A percentile compares a stretch with the other conserved stretches of the same genome.
Evolutionary conservation across 2,113 vertebrate genomes (phyloP).

Genomic region (Hemiscyllium ocellatum): DNA sequence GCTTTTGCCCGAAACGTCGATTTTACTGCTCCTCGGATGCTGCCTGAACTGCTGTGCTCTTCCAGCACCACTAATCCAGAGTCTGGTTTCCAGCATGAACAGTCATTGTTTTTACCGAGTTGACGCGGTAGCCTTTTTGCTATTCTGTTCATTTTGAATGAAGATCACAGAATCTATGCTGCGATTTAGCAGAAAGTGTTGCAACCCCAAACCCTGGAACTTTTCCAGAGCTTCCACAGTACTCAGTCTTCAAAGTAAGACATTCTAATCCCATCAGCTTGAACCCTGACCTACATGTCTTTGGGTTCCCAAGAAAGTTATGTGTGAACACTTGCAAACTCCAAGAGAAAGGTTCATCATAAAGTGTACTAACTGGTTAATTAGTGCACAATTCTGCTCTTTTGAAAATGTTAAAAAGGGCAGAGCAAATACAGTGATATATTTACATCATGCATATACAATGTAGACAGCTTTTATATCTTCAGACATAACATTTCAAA

Average conservation of each 20-base stretch:
- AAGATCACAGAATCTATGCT: neutral
- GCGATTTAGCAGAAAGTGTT: neutral
- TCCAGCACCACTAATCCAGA: too few species aligned
- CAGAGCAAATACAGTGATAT: slow-evolving; percentile 13
- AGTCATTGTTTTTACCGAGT: too few species aligned
- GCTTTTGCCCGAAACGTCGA: too few species aligned
- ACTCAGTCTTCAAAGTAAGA: neutral
- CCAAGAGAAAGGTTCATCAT: neutral
- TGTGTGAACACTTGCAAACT: neutral
- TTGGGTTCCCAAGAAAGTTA: neutral
- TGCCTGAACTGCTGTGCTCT: too few species aligned
- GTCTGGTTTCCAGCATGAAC: too few species aligned
- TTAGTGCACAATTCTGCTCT: neutral
- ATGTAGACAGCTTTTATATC: slow-evolving; percentile 36
- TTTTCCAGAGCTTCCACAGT: neutral
- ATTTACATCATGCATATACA: slow-evolving; percentile 34
- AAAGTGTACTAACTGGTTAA: slow-evolving; percentile 10
- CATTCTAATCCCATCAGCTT: neutral
- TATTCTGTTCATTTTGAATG: neutral
- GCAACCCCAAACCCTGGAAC: neutral
- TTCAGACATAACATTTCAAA: slow-evolving; percentile 36
- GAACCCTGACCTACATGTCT: neutral
- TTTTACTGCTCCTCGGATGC: too few species aligned
- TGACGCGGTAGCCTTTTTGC: neutral
- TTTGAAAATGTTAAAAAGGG: neutral